Conservation (phyloP, 2,888 invertebrate species). For the Melanostoma scalare region DNA sequence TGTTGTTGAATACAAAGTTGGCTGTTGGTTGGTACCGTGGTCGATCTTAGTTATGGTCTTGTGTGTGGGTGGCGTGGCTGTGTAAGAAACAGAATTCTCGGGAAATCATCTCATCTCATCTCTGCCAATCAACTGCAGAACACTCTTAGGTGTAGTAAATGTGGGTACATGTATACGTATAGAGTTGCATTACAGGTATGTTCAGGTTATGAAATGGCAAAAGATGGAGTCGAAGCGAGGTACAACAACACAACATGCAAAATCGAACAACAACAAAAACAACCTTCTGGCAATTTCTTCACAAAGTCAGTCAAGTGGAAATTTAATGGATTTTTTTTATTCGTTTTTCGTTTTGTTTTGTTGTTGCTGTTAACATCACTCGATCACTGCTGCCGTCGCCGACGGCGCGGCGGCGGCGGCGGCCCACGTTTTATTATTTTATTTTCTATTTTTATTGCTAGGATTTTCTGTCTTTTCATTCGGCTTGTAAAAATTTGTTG, state of each 20-base stretch:
- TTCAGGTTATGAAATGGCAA: conserved; percentile 9
- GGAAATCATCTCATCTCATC: conserved; percentile 47
- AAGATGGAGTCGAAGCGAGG: neutral
- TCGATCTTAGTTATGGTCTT: neutral
- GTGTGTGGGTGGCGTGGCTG: neutral
- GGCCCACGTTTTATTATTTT: neutral
- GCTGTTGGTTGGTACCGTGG: neutral
- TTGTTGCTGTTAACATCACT: neutral
- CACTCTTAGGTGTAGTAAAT: neutral
- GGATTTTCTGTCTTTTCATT: conserved; percentile 29
- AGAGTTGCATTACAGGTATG: conserved; percentile 2
- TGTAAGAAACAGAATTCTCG: conserved; percentile 31
- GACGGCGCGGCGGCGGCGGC: neutral
- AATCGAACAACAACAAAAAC: conserved; percentile 6
- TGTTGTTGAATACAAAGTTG: conserved; percentile 42
- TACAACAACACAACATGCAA: neutral
- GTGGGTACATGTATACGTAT: neutral
- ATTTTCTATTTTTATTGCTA: conserved; percentile 14
- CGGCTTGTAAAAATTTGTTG: conserved; percentile 31
- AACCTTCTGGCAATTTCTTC: conserved; percentile 60
- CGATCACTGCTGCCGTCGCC: neutral
- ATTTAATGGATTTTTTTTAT: conserved; percentile 69
- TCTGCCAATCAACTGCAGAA: conserved; percentile 58
- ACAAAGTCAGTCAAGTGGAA: conserved; percentile 67
- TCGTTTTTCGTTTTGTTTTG: conserved; percentile 39